These are phyloP conservation scores for Limnephilus lunatus DNA, from an alignment of 2,888 invertebrate species.

Conservation along the genomic window DNA sequence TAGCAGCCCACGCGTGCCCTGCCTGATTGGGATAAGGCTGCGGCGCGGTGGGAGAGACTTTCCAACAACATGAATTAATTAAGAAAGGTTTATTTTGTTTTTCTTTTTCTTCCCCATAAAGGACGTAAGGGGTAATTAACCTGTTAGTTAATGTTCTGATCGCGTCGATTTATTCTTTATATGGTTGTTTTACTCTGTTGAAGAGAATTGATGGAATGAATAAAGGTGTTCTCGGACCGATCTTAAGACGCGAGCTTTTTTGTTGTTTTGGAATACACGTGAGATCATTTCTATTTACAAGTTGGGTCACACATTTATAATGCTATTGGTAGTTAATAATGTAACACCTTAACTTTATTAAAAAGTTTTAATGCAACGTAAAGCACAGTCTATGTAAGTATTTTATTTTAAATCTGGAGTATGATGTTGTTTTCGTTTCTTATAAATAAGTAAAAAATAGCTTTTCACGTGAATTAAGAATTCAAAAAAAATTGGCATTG, in stretches of 20 bases:
- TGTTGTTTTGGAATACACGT: neutral
- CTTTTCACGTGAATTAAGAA: no score
- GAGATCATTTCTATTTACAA: neutral
- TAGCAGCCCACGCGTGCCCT: slow-evolving; percentile 39
- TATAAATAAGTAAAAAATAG: no score
- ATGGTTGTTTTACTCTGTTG: neutral
- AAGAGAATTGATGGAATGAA: neutral
- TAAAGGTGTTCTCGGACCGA: neutral
- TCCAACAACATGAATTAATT: slow-evolving; percentile 46
- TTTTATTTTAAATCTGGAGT: no score
- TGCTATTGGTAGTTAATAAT: neutral
- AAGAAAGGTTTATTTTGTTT: slow-evolving; percentile 48
- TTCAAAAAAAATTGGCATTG: no score
- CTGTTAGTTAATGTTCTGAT: slow-evolving; percentile 33
- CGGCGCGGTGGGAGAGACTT: slow-evolving; percentile 40
- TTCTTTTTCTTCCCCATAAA: slow-evolving; percentile 39
- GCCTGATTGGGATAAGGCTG: slow-evolving; percentile 21
- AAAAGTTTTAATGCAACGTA: no score
- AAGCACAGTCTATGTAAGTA: no score
- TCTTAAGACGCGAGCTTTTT: neutral
- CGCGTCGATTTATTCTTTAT: slow-evolving; percentile 39
- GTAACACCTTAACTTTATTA: no score
- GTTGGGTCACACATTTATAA: neutral
- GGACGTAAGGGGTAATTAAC: slow-evolving; percentile 42
- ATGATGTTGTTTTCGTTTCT: no score